Percentiles rank a stretch among this genome's conserved stretches.
Conservation (phyloP, 2,113 vertebrate genomes). For the Falcunculus frontatus region DNA sequence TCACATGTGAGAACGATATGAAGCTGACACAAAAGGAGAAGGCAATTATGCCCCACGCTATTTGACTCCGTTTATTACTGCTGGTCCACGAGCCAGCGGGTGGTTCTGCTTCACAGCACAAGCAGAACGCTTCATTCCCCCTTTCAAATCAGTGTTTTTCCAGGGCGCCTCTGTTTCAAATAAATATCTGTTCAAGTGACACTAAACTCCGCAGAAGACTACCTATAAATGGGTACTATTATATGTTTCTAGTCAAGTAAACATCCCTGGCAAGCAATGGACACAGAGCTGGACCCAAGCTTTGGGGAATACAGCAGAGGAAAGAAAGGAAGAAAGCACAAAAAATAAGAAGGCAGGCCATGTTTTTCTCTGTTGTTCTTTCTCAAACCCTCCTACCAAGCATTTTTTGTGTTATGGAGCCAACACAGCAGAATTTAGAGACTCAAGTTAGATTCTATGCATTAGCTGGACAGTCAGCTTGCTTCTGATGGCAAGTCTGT, state of each 20-base stretch:
- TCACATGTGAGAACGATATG: not conserved
- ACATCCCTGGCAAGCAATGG: not conserved
- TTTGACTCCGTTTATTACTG: not conserved
- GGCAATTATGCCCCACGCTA: not conserved
- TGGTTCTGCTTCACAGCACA: constrained; percentile 42
- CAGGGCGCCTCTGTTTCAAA: not conserved
- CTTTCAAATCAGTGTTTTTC: not conserved
- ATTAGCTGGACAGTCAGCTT: not conserved
- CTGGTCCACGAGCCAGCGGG: not conserved
- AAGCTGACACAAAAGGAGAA: constrained; percentile 30
- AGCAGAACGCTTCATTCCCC: not conserved
- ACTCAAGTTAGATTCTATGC: not conserved
- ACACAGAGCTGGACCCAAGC: not conserved
- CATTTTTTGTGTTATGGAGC: not conserved
- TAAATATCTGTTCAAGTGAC: not conserved
- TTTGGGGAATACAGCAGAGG: not conserved
- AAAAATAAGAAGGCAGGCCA: not conserved
- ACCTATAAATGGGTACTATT: not conserved
- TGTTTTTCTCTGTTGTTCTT: not conserved
- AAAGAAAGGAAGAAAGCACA: not conserved
- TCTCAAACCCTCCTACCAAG: not conserved
- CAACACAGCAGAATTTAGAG: not conserved
- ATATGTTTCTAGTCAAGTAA: not conserved
- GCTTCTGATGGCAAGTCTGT: not conserved
- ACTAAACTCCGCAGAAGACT: not conserved